Conservation (phyloP, 1,140 invertebrate genomes). For the Megalopta genalis region DNA sequence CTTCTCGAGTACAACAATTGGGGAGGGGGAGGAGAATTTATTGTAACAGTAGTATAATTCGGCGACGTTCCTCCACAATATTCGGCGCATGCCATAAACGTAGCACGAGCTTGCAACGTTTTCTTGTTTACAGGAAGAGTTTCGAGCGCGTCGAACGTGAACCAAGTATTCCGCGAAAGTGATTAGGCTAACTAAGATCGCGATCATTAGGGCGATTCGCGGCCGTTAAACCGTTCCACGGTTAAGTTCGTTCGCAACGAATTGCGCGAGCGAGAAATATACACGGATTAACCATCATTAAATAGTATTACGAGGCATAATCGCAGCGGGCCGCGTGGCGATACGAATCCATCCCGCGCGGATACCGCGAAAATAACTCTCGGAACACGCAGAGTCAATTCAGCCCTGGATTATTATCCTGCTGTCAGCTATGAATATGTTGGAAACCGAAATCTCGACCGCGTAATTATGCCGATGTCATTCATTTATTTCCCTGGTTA, state of each 20-base stretch:
- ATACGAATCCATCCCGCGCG: constrained; percentile 50
- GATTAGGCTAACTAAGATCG: neutral
- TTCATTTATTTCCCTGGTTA: constrained; percentile 56
- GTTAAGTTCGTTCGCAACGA: constrained; percentile 13
- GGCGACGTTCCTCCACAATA: no score
- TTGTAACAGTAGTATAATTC: no score
- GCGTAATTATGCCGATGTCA: constrained; percentile 51
- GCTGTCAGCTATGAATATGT: constrained; percentile 47
- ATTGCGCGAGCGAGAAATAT: constrained; percentile 4
- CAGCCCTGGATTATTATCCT: constrained; percentile 50
- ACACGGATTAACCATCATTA: constrained; percentile 49
- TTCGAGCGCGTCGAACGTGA: no score
- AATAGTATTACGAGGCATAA: constrained; percentile 50
- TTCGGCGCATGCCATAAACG: no score
- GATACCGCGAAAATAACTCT: constrained; percentile 55
- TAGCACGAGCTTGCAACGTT: no score
- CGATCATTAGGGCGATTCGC: neutral
- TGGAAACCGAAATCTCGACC: constrained; percentile 36
- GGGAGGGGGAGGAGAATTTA: no score
- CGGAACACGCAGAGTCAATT: constrained; percentile 50
- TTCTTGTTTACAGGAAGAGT: no score
- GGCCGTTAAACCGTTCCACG: neutral
- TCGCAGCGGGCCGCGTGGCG: constrained; percentile 39
- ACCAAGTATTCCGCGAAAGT: no score
- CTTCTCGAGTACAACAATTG: no score